Percentiles rank a stretch among this genome's conserved stretches.
Conservation (phyloP, 2,113 vertebrate genomes). For the Patagioenas fasciata region DNA sequence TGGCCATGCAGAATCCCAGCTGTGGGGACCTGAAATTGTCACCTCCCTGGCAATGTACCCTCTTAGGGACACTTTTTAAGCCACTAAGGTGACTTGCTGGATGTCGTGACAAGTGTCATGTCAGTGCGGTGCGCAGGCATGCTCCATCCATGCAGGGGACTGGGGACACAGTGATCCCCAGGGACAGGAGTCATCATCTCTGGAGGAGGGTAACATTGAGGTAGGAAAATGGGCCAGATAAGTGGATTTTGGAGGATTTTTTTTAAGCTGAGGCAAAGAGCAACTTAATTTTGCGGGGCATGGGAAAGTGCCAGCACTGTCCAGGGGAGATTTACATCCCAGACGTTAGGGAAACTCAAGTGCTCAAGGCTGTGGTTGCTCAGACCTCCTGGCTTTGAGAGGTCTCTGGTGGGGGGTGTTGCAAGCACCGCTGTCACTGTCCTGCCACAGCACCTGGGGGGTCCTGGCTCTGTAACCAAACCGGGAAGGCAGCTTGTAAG, state of each 20-base stretch:
- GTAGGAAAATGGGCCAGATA: not conserved
- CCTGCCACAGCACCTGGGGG: not conserved
- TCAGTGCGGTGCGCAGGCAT: too few species aligned
- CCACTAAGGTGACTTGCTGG: accelerated
- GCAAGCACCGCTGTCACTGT: accelerated
- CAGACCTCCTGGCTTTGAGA: not conserved
- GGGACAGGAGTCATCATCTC: accelerated
- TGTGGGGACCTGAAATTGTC: not conserved
- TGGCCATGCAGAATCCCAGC: accelerated
- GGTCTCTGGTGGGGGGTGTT: accelerated
- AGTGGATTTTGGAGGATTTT: not conserved
- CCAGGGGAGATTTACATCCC: not conserved
- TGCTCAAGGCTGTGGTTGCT: not conserved
- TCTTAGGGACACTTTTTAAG: not conserved
- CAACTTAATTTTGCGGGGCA: not conserved
- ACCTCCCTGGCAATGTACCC: not conserved
- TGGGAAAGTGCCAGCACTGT: accelerated
- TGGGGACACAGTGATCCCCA: accelerated
- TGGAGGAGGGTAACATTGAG: not conserved
- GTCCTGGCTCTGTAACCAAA: not conserved
- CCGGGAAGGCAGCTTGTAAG: accelerated
- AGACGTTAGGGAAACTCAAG: not conserved
- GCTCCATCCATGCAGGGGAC: not conserved
- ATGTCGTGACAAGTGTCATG: not conserved
- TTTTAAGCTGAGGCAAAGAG: not conserved